These are phyloP conservation scores for Panthera tigris DNA, from an alignment of 2,113 vertebrate species.

Conservation along the genomic window DNA sequence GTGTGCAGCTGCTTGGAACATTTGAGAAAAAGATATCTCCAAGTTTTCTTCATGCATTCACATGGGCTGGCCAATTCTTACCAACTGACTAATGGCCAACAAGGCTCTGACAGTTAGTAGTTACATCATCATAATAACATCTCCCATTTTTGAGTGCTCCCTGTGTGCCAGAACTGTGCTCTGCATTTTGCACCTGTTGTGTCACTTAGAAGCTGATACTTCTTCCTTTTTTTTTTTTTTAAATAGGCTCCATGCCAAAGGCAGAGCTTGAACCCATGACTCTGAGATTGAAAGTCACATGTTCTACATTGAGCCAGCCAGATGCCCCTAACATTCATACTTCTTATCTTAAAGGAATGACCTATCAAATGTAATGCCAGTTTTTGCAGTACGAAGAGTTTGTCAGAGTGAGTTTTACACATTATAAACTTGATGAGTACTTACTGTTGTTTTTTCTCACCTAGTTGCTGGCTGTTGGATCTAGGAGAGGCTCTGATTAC, in stretches of 20 bases:
- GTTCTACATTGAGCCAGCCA: background rate
- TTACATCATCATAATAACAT: background rate
- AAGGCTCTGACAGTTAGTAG: background rate
- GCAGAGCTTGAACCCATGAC: background rate
- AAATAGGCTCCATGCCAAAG: background rate
- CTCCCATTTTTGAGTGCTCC: background rate
- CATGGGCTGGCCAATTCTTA: background rate
- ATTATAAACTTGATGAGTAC: background rate
- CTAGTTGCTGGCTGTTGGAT: background rate
- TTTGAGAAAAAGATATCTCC: background rate
- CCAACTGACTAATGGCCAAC: background rate
- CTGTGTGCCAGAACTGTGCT: background rate
- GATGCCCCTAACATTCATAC: background rate
- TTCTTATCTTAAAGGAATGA: background rate
- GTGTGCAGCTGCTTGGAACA: constrained; percentile 44
- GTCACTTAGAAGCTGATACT: background rate
- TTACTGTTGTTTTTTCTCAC: background rate
- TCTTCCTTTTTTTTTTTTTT: background rate
- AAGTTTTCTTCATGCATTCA: background rate
- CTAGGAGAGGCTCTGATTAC: background rate
- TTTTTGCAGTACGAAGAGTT: background rate
- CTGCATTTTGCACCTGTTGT: background rate
- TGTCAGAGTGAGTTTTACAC: background rate
- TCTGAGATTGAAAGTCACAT: background rate
- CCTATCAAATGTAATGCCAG: background rate